Base-by-base conservation (phyloP, 2,113 vertebrate genomes). In the Phylloscopus trochiloides region DNA sequence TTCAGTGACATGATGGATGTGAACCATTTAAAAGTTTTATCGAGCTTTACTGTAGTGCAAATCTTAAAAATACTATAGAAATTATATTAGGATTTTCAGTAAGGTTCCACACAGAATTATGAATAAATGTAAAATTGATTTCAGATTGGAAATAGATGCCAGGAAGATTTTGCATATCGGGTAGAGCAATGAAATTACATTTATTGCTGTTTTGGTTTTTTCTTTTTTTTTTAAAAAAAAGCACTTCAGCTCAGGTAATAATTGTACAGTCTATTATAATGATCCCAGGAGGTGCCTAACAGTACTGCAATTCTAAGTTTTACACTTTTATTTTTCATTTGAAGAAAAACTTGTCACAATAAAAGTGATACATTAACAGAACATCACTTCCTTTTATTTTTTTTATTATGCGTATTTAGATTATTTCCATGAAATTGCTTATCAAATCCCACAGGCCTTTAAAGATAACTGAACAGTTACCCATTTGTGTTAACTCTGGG, bases 291-390 rank as follows among this genome's bases (percentile, higher is more conserved):
- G 94, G 92, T 96, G 75, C 62, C 96, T 96, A 96, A 94, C 93
- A 83, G 85, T 95, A 76, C 80, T 92, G 88, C 94, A 96, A 92
- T 97, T 90, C 89, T 68, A 96, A 97, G 93, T 97, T 96, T 92
- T 88, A 77, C 90, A 92, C 93, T 97, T 97, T 94, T 96, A 94
- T 96, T 97, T 97, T 97, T 94, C 94, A 96, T 90, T 96, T 96
- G 96, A 95, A 96, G 92, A 95, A 96, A 95, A 96, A 94, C 95
- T 93, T 96, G 96, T 92, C 88, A 95, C 90, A 90, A 96, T 97
- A 97, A 97, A 96, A 95, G 93, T 95, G 94, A 96, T 97, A 55
- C 93, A 96, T 96, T 90, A 97, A 97, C 63, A 96, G 94, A 96
- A 93, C 92, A 96, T 96, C 94, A 96, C 88, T 96, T 93, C 88